phyloP scores from a whole-genome alignment of 2,888 invertebrate genomes.

The Drosophila gaucha region DNA sequence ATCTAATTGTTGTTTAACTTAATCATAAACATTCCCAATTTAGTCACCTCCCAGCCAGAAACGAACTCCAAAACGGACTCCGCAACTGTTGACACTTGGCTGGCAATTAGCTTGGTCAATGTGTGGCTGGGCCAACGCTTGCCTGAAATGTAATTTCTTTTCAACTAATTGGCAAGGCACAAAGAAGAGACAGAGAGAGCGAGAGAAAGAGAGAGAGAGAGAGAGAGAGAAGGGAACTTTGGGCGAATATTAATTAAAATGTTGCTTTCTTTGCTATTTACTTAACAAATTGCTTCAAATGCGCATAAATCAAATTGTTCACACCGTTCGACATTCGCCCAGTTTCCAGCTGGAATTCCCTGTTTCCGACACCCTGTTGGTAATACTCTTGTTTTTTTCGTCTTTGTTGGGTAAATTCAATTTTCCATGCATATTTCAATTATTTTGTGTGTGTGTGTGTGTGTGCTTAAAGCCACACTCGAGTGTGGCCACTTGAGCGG shows the following conservation, averaged over 20 bases:
- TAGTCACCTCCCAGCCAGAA: constrained; percentile 8
- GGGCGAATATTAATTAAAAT: constrained; percentile 74
- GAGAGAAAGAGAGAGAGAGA: constrained; percentile 8
- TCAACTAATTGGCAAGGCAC: constrained; percentile 61
- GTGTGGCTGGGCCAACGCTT: constrained; percentile 6
- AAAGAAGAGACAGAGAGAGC: constrained; percentile 16
- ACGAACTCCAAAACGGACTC: constrained; percentile 13
- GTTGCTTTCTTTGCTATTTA: constrained; percentile 69
- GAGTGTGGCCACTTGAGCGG: constrained; percentile 38
- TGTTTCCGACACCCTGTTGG: constrained; percentile 4
- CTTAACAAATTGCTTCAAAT: constrained; percentile 77
- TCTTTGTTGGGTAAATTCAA: constrained; percentile 59
- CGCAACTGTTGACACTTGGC: constrained; percentile 75
- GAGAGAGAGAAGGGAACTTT: background rate
- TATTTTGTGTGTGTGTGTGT: constrained; percentile 41
- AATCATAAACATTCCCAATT: constrained; percentile 70
- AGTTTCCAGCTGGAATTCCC: constrained; percentile 11
- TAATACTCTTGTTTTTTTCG: background rate
- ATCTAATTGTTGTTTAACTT: constrained; percentile 74
- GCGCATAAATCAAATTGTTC: constrained; percentile 77
- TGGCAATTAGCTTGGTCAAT: constrained; percentile 69
- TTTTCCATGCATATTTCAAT: constrained; percentile 75
- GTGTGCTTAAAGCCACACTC: constrained; percentile 59
- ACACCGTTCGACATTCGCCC: constrained; percentile 60
- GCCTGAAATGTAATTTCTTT: constrained; percentile 57